A percentile compares a stretch with the other conserved stretches of the same genome.
Evolutionary conservation across 1,140 invertebrate genomes (phyloP).

Genomic region (Drosophila simulans): DNA sequence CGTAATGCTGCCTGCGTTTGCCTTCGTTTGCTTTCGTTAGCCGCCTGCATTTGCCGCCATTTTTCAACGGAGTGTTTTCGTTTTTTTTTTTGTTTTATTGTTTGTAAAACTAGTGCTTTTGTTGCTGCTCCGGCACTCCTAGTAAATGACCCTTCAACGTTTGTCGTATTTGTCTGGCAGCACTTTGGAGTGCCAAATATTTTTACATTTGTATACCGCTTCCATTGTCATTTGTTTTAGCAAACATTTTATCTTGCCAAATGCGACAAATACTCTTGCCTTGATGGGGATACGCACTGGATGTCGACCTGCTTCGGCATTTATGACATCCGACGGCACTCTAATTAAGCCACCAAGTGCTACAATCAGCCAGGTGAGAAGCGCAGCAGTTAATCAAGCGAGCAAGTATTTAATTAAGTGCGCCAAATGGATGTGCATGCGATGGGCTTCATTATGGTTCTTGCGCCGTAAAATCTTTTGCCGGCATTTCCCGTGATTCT

Average conservation of each 20-base stretch:
- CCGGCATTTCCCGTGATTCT: constrained; percentile 10
- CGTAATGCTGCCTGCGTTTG: constrained; percentile 64
- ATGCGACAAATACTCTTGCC: constrained; percentile 27
- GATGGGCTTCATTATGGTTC: constrained; percentile 34
- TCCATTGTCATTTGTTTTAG: constrained; percentile 28
- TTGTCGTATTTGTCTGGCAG: constrained; percentile 80
- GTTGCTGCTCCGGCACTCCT: constrained; percentile 56
- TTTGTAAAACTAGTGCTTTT: constrained; percentile 5
- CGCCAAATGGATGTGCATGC: constrained; percentile 17
- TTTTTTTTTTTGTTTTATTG: constrained; percentile 9
- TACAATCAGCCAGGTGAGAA: constrained; percentile 29
- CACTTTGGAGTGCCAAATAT: constrained; percentile 81
- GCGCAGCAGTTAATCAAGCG: constrained; percentile 62
- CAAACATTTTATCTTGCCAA: constrained; percentile 12
- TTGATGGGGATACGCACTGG: neutral
- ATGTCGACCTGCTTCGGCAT: constrained; percentile 41
- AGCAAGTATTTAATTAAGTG: constrained; percentile 73
- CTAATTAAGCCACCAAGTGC: constrained; percentile 64
- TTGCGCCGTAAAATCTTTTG: constrained; percentile 22
- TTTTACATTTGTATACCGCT: constrained; percentile 75
- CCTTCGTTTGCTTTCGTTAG: constrained; percentile 44
- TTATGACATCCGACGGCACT: constrained; percentile 51
- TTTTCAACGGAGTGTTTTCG: constrained; percentile 59
- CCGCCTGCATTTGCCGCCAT: constrained; percentile 55
- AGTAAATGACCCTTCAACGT: constrained; percentile 81